Conservation (phyloP, 2,888 invertebrate genomes). For the Cosmopolites sordidus region DNA sequence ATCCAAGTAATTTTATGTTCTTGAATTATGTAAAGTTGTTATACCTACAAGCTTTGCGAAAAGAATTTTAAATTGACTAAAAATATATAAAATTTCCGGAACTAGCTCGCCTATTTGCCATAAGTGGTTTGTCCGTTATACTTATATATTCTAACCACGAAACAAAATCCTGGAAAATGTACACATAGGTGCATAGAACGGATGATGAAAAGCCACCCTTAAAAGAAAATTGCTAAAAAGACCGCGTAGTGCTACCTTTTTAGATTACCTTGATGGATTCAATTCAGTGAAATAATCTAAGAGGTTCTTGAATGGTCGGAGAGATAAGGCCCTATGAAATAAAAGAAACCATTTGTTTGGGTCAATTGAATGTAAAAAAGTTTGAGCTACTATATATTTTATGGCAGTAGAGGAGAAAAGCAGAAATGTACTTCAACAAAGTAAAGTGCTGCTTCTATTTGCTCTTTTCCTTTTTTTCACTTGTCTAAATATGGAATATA, state of each 20-base stretch:
- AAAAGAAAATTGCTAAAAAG: constrained; percentile 23
- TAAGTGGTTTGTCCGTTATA: constrained; percentile 1
- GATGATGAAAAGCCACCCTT: constrained; percentile 22
- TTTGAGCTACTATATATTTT: constrained; percentile 1
- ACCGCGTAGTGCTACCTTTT: constrained; percentile 25
- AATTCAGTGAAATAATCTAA: constrained; percentile 26
- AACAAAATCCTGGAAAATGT: constrained; percentile 16
- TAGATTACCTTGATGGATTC: constrained; percentile 28
- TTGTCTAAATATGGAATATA: no score
- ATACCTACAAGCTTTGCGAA: no score
- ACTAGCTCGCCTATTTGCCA: constrained; percentile 1
- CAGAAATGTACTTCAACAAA: background rate
- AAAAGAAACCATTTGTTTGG: constrained; percentile 22
- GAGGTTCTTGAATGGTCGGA: constrained; percentile 22
- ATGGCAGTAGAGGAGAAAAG: background rate
- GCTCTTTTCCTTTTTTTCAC: no score
- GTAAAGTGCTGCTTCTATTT: no score
- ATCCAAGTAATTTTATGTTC: no score
- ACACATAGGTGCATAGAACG: constrained; percentile 14
- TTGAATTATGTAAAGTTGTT: no score
- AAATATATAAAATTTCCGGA: background rate
- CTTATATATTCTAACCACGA: constrained; percentile 13
- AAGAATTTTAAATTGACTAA: background rate
- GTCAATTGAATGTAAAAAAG: constrained; percentile 21
- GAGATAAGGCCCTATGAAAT: constrained; percentile 20